Evolutionary conservation across 1,140 invertebrate species (phyloP).

Genomic region (Globodera ellingtonae): DNA sequence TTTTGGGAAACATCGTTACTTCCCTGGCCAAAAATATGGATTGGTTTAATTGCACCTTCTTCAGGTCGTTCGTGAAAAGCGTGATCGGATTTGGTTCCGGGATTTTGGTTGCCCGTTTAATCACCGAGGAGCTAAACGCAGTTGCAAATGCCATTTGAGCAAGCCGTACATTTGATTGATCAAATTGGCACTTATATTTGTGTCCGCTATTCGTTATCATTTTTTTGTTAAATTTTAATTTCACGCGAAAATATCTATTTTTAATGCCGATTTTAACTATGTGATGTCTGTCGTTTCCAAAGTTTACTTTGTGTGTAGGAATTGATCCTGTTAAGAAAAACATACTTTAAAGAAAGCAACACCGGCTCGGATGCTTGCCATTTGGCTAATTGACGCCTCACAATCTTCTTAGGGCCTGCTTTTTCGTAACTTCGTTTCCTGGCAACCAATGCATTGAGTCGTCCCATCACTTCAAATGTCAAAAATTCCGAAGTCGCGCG

Average conservation of each 20-base stretch:
- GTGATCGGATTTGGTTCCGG: conserved; percentile 28
- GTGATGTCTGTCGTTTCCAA: too few relatives aligned
- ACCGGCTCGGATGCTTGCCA: too few relatives aligned
- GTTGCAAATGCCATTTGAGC: background rate
- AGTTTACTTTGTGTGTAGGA: too few relatives aligned
- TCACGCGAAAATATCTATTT: too few relatives aligned
- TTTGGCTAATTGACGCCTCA: background rate
- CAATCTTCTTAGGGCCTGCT: background rate
- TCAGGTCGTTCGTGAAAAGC: conserved; percentile 40
- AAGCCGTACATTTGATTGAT: too few relatives aligned
- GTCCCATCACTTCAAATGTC: too few relatives aligned
- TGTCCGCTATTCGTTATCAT: conserved; percentile 1
- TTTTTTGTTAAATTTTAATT: background rate
- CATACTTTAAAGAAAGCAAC: too few relatives aligned
- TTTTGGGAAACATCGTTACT: background rate
- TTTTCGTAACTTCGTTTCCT: background rate
- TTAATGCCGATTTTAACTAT: too few relatives aligned
- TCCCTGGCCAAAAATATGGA: background rate
- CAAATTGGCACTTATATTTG: background rate
- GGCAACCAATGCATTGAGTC: background rate
- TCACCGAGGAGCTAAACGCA: conserved; percentile 30
- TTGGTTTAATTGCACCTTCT: background rate
- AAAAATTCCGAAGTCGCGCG: too few relatives aligned
- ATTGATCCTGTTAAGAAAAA: too few relatives aligned
- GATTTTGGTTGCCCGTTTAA: conserved; percentile 28